Evolutionary conservation across 1,140 invertebrate genomes (phyloP).

Genomic region (Neotoxoptera formosana): DNA sequence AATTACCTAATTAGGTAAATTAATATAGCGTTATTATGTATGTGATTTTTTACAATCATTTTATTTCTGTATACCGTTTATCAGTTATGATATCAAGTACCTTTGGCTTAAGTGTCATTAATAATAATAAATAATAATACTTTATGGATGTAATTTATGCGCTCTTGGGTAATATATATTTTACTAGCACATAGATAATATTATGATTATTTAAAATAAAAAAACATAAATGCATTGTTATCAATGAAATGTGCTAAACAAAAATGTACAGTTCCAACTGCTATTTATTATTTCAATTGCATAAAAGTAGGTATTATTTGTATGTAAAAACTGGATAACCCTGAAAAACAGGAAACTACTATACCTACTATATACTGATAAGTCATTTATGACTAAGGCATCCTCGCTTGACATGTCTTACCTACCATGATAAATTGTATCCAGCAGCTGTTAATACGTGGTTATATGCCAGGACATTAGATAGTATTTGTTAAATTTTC

Average conservation of each 20-base stretch:
- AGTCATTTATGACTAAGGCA: not conserved
- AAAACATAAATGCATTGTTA: not conserved
- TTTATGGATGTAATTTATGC: not conserved
- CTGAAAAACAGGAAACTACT: not conserved
- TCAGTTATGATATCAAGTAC: constrained; percentile 24
- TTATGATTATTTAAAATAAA: not conserved
- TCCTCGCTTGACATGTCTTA: not conserved
- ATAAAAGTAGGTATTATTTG: not conserved
- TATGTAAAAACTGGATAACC: constrained; percentile 56
- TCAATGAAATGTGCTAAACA: not conserved
- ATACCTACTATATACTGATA: not conserved
- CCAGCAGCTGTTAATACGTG: not conserved
- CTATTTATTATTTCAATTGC: not conserved
- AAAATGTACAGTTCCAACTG: not conserved
- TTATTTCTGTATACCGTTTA: not conserved
- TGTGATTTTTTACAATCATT: too few relatives aligned
- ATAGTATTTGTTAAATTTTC: not conserved
- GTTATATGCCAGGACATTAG: not conserved
- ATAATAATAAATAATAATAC: not conserved
- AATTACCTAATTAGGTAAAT: not conserved
- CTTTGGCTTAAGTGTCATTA: constrained; percentile 7
- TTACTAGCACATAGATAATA: not conserved
- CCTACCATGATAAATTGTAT: not conserved
- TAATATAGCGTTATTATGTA: too few relatives aligned
- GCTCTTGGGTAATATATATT: not conserved